These are phyloP conservation scores for Helicoverpa zea DNA, from an alignment of 1,140 invertebrate genomes.

Conservation along the genomic window DNA sequence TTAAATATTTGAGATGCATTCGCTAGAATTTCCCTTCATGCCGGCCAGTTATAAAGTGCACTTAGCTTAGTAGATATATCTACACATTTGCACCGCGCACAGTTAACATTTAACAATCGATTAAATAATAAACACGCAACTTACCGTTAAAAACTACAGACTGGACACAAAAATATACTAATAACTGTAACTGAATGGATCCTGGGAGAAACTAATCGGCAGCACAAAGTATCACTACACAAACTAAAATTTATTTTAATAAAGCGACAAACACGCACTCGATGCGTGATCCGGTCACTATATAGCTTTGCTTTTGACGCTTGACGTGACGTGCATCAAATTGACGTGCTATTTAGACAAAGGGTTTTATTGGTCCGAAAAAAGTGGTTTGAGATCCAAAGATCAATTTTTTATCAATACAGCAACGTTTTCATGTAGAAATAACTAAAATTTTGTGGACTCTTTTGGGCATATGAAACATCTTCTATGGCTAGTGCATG, in stretches of 20 bases:
- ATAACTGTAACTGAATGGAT: background rate
- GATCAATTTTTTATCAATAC: too few species aligned
- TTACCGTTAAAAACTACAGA: background rate
- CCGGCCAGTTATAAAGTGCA: constrained; percentile 23
- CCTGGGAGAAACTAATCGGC: background rate
- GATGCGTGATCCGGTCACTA: constrained; percentile 27
- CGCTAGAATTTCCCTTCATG: constrained; percentile 3
- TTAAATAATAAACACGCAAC: constrained; percentile 16
- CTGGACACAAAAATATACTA: background rate
- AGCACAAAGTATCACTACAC: constrained; percentile 4
- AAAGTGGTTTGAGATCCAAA: too few species aligned
- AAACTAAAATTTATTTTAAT: constrained; percentile 39
- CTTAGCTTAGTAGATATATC: background rate
- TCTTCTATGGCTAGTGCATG: too few species aligned
- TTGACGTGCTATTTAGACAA: background rate
- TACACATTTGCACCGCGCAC: background rate
- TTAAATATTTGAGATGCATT: background rate
- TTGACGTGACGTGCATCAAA: constrained; percentile 6
- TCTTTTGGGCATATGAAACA: too few species aligned
- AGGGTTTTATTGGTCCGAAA: too few species aligned
- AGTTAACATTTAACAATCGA: background rate
- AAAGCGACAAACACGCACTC: constrained; percentile 28
- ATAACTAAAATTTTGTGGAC: too few species aligned
- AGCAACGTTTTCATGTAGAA: too few species aligned
- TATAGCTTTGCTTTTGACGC: too few species aligned